Evolutionary conservation across 2,888 invertebrate species (phyloP).

Genomic region (Thera britannica): DNA sequence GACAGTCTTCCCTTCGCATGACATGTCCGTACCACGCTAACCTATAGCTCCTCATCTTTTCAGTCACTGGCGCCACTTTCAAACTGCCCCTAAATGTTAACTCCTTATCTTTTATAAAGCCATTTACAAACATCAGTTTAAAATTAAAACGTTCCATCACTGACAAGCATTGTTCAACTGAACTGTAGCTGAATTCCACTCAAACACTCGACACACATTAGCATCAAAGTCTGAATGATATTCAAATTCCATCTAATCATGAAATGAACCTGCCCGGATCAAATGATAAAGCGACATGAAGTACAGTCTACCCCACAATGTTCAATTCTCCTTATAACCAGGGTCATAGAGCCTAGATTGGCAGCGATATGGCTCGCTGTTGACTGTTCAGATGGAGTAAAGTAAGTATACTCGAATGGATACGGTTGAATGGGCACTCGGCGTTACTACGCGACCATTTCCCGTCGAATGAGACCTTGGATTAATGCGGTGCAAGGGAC

Average conservation of each 20-base stretch:
- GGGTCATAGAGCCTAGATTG: conserved; percentile 19
- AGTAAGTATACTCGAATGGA: conserved; percentile 65
- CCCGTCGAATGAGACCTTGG: conserved; percentile 52
- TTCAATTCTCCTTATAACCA: conserved; percentile 7
- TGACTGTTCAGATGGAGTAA: conserved; percentile 57
- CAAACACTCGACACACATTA: conserved; percentile 28
- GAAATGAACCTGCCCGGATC: conserved; percentile 35
- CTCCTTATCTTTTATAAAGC: too few relatives aligned
- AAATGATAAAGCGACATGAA: conserved; percentile 35
- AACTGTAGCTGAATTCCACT: conserved; percentile 21
- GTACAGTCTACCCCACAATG: conserved; percentile 16
- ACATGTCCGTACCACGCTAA: too few relatives aligned
- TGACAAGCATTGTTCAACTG: conserved; percentile 17
- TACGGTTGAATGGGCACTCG: conserved; percentile 58
- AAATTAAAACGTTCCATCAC: conserved; percentile 15
- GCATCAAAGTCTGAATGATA: conserved; percentile 31
- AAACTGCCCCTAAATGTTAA: too few relatives aligned
- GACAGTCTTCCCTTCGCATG: too few relatives aligned
- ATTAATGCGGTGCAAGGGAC: conserved; percentile 46
- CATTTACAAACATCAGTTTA: neutral
- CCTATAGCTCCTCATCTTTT: too few relatives aligned
- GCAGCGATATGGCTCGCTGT: conserved; percentile 11
- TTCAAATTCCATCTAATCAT: conserved; percentile 36
- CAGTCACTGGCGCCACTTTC: too few relatives aligned
- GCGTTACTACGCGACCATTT: conserved; percentile 58